These are phyloP conservation scores for Agrotis segetum DNA, from an alignment of 2,888 invertebrate genomes.

Conservation along the genomic window DNA sequence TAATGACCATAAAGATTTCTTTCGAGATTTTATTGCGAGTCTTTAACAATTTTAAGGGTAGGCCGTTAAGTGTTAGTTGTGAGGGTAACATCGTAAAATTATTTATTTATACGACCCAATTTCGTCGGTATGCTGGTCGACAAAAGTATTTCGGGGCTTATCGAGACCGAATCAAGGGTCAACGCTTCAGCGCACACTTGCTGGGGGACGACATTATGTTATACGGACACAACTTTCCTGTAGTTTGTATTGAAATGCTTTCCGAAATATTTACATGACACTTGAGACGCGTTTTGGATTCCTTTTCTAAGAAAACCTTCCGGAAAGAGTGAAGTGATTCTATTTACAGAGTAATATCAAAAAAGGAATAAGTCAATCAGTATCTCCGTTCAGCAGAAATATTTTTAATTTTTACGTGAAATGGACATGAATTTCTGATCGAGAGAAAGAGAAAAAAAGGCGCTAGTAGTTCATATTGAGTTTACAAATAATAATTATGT, in stretches of 20 bases:
- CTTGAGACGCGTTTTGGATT: not conserved
- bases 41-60: slow-evolving; percentile 81
- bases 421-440: not conserved
- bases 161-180: slow-evolving; percentile 88
- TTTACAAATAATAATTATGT: not conserved
- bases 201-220: slow-evolving; percentile 75
- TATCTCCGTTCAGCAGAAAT: not conserved
- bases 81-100: slow-evolving; percentile 85
- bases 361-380: slow-evolving; percentile 4
- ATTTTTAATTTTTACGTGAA: slow-evolving; percentile 1
- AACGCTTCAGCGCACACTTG: slow-evolving; percentile 86
- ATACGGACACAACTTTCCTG: slow-evolving; percentile 6
- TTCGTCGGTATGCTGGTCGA: slow-evolving; percentile 85
- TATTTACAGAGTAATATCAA: not conserved
- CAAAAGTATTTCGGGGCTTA: slow-evolving; percentile 88
- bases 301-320: not conserved
- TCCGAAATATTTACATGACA: not conserved
- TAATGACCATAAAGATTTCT: slow-evolving; percentile 74
- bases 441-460: not conserved
- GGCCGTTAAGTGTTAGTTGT: slow-evolving; percentile 83
- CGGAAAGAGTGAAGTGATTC: not conserved
- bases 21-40: slow-evolving; percentile 76
- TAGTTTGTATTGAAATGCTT: slow-evolving; percentile 25
- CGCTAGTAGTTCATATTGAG: not conserved
- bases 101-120: slow-evolving; percentile 89